Base-by-base conservation (phyloP, 2,888 invertebrate genomes). In the Peribatodes rhomboidaria region DNA sequence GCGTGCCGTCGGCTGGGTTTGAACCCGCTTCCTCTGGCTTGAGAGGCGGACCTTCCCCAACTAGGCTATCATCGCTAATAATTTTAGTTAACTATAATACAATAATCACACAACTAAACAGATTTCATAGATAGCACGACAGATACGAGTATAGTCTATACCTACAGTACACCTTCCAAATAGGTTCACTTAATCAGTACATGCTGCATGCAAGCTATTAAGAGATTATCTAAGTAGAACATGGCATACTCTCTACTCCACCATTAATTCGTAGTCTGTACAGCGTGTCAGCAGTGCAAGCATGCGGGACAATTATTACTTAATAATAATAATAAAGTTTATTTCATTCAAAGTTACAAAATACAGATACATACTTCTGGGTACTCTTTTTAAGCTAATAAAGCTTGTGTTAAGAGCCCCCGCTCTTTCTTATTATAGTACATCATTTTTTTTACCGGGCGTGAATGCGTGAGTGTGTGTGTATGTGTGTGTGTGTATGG, bases 211-310 rank as follows among this genome's bases (percentile, higher is more conserved):
- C 61, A 73, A 69, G 72, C 79, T 75, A 79, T 80, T 81, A 79
- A 67, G 75, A 78, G 78, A 80, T 82, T 77, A 81, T 79, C 81
- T 77, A 74, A 74, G 72, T 73, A 42, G 50, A 55, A 64, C 62
- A 63, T 52, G 54, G 16, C 20, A 53, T 58, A 16, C 50, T 2
- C 18, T 42, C 42, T 42, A n/a, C 37, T 37, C 37, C 13, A 37
- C 37, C 37, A 37, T 37, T 37, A 37, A 27, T 37, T 37, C 37
- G 37, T n/a, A n/a, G 37, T 37, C 11, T 50, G 31, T 41, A 61
- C 20, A n/a, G 16, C 18, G 8, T 46, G 13, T n/a, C 60, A n/a
- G 16, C 52, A 35, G 27, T 35, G 41, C 41, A 59, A 22, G 44
- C 59, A 52, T 37, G n/a, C 0, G 13, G 37, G 13, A 27, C 6